Base-by-base conservation (phyloP, 1,140 invertebrate genomes). In the Acromyrmex heyeri region DNA sequence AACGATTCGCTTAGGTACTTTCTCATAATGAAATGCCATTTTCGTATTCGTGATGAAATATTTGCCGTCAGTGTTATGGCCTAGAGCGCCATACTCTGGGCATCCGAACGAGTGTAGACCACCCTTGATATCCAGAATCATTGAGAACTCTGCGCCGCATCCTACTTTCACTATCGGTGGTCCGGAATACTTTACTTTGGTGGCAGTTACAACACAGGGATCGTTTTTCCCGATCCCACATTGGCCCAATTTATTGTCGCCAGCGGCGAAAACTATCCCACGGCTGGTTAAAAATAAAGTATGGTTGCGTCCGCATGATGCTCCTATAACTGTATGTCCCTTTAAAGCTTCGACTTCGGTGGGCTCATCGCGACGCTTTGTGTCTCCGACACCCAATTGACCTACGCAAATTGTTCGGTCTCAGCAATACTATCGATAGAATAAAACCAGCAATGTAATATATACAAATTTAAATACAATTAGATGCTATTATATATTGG, bases 61-160 rank as follows among this genome's bases (percentile, higher is more conserved):
- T 94, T 99, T 98, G 27, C 98, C 98, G 95, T 99, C 98, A 7
- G 98, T 98, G 91, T 99, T 99, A 94, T 99, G 98, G 70, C 98
- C 98, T 44, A 99, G 93, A 92, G 98, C 98, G 4, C 99, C 99
- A 95, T 98, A 98, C 92, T 99, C 98, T 0, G 99, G 99, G 83
- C 97, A 96, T 6, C 99, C 99, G 94, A 99, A 99, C 0, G 98
- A 98, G 94, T 98, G 98, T 12, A 99, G 94, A 81, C 97, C 97
- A 12, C 98, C 98, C 94, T 98, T 98, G 78, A 98, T 97, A 93
- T 99, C 98, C 30, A 99, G 94, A 67, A 99, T 98, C 94, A 99
- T 97, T 30, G 98, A 98, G 94, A 99, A 99, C 82, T 99, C 98
- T 3, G 97, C 98, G 6, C 99, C 99, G 93, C 98, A 99, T 0